A percentile compares a stretch with the other conserved stretches of the same genome.
These are phyloP conservation scores for Ochotona curzoniae DNA, from an alignment of 2,113 vertebrate species.

Conservation along the genomic window DNA sequence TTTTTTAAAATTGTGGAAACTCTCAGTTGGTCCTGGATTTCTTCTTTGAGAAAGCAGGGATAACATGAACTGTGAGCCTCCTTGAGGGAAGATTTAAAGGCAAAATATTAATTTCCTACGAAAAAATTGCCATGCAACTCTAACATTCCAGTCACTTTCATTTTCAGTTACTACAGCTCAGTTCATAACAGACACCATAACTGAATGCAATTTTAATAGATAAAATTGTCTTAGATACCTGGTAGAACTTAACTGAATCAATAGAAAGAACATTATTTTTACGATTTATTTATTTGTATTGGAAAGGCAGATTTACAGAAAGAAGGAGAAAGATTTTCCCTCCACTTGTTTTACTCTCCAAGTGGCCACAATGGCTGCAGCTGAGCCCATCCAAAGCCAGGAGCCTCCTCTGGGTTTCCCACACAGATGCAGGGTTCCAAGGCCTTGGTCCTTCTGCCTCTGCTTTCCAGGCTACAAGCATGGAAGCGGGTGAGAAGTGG, in stretches of 20 bases:
- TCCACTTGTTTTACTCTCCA: too few species aligned
- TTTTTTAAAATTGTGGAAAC: slow-evolving; percentile 29
- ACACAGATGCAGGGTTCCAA: too few species aligned
- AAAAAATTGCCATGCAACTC: not conserved
- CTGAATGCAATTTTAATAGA: slow-evolving; percentile 2
- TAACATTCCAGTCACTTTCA: slow-evolving; percentile 23
- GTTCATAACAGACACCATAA: not conserved
- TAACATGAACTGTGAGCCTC: not conserved
- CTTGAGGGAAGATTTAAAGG: not conserved
- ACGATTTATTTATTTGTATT: too few species aligned
- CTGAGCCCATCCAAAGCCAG: too few species aligned
- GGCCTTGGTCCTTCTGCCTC: too few species aligned
- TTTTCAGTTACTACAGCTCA: not conserved
- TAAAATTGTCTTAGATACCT: not conserved
- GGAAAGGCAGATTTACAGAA: too few species aligned
- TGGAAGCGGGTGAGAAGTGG: too few species aligned
- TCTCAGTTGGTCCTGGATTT: not conserved
- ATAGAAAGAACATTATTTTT: not conserved
- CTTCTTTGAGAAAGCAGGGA: not conserved
- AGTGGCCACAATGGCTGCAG: too few species aligned
- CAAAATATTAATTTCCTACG: not conserved
- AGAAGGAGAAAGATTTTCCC: too few species aligned
- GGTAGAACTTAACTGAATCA: not conserved
- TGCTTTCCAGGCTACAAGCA: too few species aligned
- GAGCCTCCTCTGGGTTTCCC: too few species aligned